Evolutionary conservation across 2,113 vertebrate species (phyloP).

Genomic region (Callospermophilus lateralis): DNA sequence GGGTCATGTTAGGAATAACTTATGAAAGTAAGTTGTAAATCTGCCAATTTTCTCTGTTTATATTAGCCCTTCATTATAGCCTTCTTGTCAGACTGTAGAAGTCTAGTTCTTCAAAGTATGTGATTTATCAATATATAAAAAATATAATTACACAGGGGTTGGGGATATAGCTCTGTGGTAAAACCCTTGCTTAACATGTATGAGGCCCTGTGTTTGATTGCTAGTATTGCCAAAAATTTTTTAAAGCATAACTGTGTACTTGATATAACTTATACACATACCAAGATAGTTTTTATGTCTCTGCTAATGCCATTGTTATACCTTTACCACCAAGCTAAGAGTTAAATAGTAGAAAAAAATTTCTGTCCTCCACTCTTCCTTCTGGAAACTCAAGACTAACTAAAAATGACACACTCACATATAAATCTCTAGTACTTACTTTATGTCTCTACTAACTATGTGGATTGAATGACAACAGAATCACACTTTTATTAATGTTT

Average conservation of each 20-base stretch:
- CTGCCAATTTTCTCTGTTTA: not conserved
- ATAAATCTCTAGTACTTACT: not conserved
- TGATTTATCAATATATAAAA: not conserved
- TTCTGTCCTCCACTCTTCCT: not conserved
- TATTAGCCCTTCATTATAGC: conserved; percentile 8
- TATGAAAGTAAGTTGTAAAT: conserved; percentile 90
- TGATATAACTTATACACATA: not conserved
- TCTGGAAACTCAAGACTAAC: conserved; percentile 3
- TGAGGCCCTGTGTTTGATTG: not conserved
- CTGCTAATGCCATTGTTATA: not conserved
- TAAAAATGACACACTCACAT: not conserved
- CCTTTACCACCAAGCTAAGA: not conserved
- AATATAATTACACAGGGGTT: not conserved
- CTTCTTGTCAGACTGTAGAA: conserved; percentile 53
- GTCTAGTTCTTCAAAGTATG: not conserved
- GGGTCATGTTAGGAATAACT: conserved; percentile 93
- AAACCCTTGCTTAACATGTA: not conserved
- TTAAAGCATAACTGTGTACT: not conserved
- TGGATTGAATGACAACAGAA: conserved; percentile 18
- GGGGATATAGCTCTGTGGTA: not conserved
- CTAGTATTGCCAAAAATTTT: not conserved
- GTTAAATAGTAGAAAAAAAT: conserved; percentile 17
- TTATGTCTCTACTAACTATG: not conserved
- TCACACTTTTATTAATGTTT: not conserved
- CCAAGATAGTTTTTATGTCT: not conserved